Evolutionary conservation across 2,797 vertebrate species (phyloP).

Genomic region (Bradypodion pumilum): DNA sequence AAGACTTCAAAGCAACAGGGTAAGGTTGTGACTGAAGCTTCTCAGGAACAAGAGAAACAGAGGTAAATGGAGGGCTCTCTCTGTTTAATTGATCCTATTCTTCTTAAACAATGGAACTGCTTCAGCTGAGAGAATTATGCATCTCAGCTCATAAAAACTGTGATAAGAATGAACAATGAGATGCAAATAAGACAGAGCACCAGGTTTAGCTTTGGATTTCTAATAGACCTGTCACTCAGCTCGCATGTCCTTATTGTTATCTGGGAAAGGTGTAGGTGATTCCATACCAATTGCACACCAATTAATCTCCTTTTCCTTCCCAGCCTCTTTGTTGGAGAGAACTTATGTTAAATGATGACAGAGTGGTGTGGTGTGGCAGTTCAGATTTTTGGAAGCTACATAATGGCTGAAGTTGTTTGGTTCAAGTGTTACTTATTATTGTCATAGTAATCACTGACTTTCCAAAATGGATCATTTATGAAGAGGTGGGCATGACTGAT

Average conservation of each 20-base stretch:
- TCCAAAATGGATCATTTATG: constrained; percentile 41
- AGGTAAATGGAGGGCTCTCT: background rate
- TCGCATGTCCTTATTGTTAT: background rate
- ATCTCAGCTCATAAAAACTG: constrained; percentile 6
- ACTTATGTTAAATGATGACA: constrained; percentile 2
- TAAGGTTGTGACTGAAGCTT: constrained; percentile 6
- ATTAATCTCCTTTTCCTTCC: constrained; percentile 46
- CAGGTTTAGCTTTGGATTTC: constrained; percentile 32
- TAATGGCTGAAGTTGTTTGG: background rate
- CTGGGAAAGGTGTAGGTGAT: background rate
- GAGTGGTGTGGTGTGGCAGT: background rate
- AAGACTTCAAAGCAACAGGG: background rate
- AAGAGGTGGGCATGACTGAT: constrained; percentile 31
- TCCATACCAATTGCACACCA: constrained; percentile 13
- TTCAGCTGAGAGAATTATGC: constrained; percentile 7
- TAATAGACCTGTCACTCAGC: background rate
- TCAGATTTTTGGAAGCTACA: background rate
- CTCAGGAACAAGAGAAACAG: constrained; percentile 13
- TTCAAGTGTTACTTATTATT: constrained; percentile 6
- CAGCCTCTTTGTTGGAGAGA: constrained; percentile 16
- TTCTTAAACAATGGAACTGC: constrained; percentile 41
- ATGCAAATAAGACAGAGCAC: constrained; percentile 48
- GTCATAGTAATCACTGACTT: constrained; percentile 40
- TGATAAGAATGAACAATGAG: constrained; percentile 51
- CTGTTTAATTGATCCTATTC: constrained; percentile 49